phyloP scores from a whole-genome alignment of 1,140 invertebrate genomes.

The Chrysomallon squamiferum region DNA sequence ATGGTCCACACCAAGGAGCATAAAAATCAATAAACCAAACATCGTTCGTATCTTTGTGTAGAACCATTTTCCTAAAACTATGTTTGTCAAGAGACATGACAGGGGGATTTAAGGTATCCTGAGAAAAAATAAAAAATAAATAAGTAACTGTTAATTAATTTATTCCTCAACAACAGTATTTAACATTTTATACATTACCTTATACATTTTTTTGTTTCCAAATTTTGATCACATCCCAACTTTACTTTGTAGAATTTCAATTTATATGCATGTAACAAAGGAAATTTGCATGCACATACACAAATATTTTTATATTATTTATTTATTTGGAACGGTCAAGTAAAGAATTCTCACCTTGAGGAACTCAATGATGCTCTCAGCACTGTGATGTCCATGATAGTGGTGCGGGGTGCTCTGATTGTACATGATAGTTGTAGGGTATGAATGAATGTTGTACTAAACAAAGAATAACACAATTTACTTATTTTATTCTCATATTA shows the following conservation, averaged over 20 bases:
- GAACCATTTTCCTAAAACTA: conserved; percentile 69
- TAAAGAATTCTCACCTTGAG: conserved; percentile 67
- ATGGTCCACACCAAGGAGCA: conserved; percentile 75
- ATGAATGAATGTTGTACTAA: conserved; percentile 74
- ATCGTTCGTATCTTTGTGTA: conserved; percentile 63
- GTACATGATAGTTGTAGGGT: conserved; percentile 78
- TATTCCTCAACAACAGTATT: neutral
- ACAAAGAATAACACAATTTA: conserved; percentile 38
- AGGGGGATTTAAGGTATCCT: conserved; percentile 67
- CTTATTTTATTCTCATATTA: neutral
- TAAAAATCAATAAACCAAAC: conserved; percentile 76
- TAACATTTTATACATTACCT: neutral
- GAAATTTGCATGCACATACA: no score
- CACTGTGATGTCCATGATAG: conserved; percentile 71
- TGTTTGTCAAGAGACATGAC: conserved; percentile 69
- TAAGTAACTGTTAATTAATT: neutral
- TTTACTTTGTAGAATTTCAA: no score
- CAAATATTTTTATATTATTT: no score
- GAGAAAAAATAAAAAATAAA: neutral
- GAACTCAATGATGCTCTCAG: conserved; percentile 73
- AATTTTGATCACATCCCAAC: no score
- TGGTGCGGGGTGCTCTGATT: conserved; percentile 69
- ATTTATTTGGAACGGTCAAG: no score
- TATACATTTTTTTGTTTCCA: no score
- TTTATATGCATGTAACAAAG: no score